A percentile compares a stretch with the other conserved stretches of the same genome.
Conservation (phyloP, 2,888 invertebrate species). For the Salticus scenicus region DNA sequence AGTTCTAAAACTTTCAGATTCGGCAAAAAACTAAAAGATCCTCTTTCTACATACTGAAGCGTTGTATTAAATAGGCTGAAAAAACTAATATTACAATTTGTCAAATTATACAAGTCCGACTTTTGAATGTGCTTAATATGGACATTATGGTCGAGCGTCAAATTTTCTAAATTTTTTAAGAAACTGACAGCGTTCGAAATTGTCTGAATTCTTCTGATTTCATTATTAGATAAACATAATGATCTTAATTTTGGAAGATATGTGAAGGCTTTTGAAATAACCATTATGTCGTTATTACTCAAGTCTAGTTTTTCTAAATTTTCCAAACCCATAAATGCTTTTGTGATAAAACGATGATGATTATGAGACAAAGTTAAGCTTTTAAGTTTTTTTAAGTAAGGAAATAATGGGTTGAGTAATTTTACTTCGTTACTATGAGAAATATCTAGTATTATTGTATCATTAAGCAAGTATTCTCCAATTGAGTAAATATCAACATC, state of each 20-base stretch:
- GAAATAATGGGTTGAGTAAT: conserved; percentile 19
- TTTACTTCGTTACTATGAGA: not conserved
- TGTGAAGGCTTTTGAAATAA: conserved; percentile 11
- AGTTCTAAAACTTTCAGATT: conserved; percentile 25
- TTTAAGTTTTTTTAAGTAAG: not conserved
- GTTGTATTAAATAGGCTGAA: conserved; percentile 26
- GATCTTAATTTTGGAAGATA: conserved; percentile 16
- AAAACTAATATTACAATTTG: not conserved
- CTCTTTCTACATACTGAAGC: not conserved
- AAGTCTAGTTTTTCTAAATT: conserved; percentile 27
- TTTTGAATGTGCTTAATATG: not conserved
- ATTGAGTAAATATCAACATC: not conserved
- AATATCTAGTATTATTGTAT: conserved; percentile 3
- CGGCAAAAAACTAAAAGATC: conserved; percentile 16
- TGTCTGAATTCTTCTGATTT: not conserved
- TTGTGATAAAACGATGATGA: conserved; percentile 31
- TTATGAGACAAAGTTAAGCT: conserved; percentile 8
- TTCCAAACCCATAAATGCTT: conserved; percentile 36
- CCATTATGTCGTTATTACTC: conserved; percentile 33
- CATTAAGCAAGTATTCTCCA: not conserved
- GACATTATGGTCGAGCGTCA: conserved; percentile 20
- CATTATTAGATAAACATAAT: conserved; percentile 20
- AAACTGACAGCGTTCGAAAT: conserved; percentile 20
- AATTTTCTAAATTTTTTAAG: conserved; percentile 18
- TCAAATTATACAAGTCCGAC: not conserved